Evolutionary conservation across 2,888 invertebrate species (phyloP), one percentile per base, ranked within the genome.

Genomic region (Pogonocherus hispidulus): DNA sequence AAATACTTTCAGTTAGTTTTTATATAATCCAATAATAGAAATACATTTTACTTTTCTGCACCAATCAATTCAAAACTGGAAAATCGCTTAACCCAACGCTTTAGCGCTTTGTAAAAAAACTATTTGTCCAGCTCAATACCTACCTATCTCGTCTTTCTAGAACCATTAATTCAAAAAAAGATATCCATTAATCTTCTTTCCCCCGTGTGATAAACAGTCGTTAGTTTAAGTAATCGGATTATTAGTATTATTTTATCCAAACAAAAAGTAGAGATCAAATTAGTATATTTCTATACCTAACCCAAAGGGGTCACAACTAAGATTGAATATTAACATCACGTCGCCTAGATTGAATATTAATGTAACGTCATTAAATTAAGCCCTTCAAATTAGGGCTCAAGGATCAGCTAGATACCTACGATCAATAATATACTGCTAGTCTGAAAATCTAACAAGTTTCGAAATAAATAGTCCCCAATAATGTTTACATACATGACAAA

Each of bases 121-220:
- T 41, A 41, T 41, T 41, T 9, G 41, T 41, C 16, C 41, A 16
- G 41, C 41, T 11, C 11, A 41, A n/a, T n/a, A n/a, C n/a, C n/a
- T n/a, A 41, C 41, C 57, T 46, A 57, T 44, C 44, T 46, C 20
- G 23, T 57, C 20, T 16, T 44, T 14, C 44, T 16, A 44, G 14
- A 19, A 16, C 57, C 57, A 57, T 57, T 57, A 37, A 41, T 44
- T 57, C 22, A 44, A 19, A 46, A 37, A 57, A 44, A 44, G 44
- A 57, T 44, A 44, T 23, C 57, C 20, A 57, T 57, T 44, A 57
- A 57, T 57, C 57, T 57, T 41, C 16, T 6, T 35, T 20, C 44
- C 22, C 44, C 44, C 44, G 41, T 22, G 57, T 57, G 57, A 57
- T 57, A 57, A 57, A 57, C 44, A 44, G 57, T 44, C 23, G 18